Evolutionary conservation across 2,113 vertebrate species (phyloP).

Genomic region (Lophius piscatorius): DNA sequence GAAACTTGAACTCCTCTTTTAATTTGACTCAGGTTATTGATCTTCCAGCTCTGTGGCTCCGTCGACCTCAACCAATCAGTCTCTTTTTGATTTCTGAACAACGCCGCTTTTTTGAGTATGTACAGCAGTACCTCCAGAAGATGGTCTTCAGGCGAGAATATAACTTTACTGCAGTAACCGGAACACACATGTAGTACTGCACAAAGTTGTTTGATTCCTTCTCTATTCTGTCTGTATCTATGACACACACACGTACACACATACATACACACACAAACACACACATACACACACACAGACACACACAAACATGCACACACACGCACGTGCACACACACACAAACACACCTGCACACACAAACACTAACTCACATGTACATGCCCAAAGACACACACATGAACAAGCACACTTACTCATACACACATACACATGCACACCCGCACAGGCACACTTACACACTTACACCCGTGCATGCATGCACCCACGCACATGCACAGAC

Average conservation of each 20-base stretch:
- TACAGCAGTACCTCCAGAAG: neutral
- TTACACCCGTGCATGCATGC: too few species aligned
- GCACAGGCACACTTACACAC: neutral
- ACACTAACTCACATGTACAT: too few species aligned
- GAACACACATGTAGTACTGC: conserved; percentile 10
- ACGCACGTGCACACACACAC: conserved; percentile 7
- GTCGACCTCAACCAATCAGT: too few species aligned
- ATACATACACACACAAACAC: conserved; percentile 1
- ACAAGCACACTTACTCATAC: conserved; percentile 22
- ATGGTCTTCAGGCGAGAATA: conserved; percentile 3
- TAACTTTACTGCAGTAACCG: neutral
- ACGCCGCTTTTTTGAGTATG: conserved; percentile 1
- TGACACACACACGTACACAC: neutral
- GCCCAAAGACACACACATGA: conserved; percentile 12
- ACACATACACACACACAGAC: conserved; percentile 17
- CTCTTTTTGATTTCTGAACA: neutral
- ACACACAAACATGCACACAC: conserved; percentile 17
- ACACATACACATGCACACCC: neutral
- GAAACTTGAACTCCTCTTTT: too few species aligned
- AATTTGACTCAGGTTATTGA: too few species aligned
- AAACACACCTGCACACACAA: neutral
- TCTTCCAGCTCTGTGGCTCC: too few species aligned
- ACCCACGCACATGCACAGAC: too few species aligned
- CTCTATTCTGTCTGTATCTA: neutral
- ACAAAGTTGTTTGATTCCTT: conserved; percentile 10